Evolutionary conservation across 2,888 invertebrate species (phyloP), one percentile per base, ranked within the genome.

Genomic region (Eupithecia exiguata): DNA sequence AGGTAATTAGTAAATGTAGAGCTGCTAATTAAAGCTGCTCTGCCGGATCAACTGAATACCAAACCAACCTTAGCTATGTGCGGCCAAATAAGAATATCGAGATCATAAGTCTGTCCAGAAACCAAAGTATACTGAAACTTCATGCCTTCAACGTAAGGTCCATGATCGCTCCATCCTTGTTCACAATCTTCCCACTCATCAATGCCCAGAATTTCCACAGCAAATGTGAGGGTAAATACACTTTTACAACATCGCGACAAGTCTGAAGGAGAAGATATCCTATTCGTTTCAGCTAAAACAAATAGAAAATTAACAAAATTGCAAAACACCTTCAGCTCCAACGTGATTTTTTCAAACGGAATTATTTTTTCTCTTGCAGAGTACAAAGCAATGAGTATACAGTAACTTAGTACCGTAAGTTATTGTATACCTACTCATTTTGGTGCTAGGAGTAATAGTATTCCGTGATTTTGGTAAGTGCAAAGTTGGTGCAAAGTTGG

Each of bases 51-150:
- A 53, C 53, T 21, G 21, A 53, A 53, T 53, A 53, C 53, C 43
- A 43, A 43, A 40, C 40, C 14, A 16, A 93, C 93, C 91, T 94
- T 93, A 40, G 88, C 91, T 68, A 83, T 85, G 77, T 92, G 89
- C 10, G 92, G 92, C 92, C 92, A 94, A 68, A 94, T 88, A 43
- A 88, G 77, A 53, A 94, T 80, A 75, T 93, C 92, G 30, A 92
- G 58, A 12, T 92, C 92, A 75, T 81, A 92, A 25, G 21, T 81
- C 65, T 89, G 87, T 4, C 91, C 92, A 18, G 89, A 87, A 78
- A 90, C 91, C 66, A 94, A 77, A 16, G 87, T 85, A 74, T 93
- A 94, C 36, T 91, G 89, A 62, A 94, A 75, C 78, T 88, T 92
- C 36, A 91, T 74, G 0, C 89, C 91, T 66, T 92, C 88, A 3